Conservation (phyloP, 2,888 invertebrate species). For the Coelinius sp. region DNA sequence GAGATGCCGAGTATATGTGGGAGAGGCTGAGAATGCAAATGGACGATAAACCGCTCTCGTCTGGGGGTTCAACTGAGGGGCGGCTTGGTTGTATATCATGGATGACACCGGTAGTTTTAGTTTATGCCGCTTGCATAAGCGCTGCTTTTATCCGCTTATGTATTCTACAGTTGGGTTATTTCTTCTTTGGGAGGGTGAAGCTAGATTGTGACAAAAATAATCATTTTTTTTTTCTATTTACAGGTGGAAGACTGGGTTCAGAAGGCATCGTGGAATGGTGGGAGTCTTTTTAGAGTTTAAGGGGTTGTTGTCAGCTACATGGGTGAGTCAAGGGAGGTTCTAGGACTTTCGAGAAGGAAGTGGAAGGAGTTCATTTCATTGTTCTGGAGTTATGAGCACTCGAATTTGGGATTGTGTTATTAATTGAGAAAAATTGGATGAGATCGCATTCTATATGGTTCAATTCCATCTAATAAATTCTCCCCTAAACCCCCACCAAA, state of each 20-base stretch:
- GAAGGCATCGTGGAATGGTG: too few relatives aligned
- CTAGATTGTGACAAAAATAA: conserved; percentile 2
- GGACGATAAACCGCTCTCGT: conserved; percentile 59
- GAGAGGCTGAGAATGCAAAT: conserved; percentile 57
- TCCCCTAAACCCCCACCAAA: not conserved
- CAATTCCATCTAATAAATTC: not conserved
- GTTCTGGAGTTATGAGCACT: too few relatives aligned
- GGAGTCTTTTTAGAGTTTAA: too few relatives aligned
- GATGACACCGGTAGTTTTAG: conserved; percentile 60
- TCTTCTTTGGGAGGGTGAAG: not conserved
- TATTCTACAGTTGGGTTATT: conserved; percentile 4
- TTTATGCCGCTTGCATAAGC: conserved; percentile 61
- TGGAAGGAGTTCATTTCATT: not conserved
- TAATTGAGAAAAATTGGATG: too few relatives aligned
- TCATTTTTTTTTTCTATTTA: not conserved
- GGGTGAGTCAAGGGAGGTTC: too few relatives aligned
- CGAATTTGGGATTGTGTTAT: too few relatives aligned
- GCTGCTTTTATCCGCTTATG: conserved; percentile 20
- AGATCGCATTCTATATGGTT: too few relatives aligned
- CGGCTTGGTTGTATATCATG: conserved; percentile 54
- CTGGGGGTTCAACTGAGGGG: conserved; percentile 41
- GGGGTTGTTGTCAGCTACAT: too few relatives aligned
- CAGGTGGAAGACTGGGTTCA: not conserved
- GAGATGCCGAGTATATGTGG: conserved; percentile 40
- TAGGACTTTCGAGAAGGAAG: not conserved